Conservation (phyloP, 2,888 invertebrate species). For the Sceliomorpha sp. region DNA sequence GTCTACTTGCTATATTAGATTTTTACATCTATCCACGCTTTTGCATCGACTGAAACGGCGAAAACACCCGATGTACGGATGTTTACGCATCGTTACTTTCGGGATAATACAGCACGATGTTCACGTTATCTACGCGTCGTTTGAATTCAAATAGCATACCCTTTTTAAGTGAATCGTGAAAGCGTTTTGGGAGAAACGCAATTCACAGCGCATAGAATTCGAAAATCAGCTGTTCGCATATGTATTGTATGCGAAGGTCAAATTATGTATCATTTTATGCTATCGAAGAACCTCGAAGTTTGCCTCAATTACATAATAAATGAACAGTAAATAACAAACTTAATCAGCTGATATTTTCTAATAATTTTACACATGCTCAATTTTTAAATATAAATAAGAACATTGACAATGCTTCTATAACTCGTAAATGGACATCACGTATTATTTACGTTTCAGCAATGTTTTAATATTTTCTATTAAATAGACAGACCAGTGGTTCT, state of each 20-base stretch:
- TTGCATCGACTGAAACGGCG: constrained; percentile 27
- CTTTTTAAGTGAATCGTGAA: constrained; percentile 44
- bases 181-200: constrained; percentile 25
- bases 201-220: constrained; percentile 8
- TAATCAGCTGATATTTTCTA: no score
- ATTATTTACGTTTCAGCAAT: no score
- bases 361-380: no score
- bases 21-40: constrained; percentile 49
- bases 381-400: no score
- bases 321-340: no score
- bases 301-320: no score
- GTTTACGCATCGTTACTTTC: constrained; percentile 53
- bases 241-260: constrained; percentile 14
- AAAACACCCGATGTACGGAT: constrained; percentile 27
- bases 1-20: constrained; percentile 53
- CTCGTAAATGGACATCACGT: no score
- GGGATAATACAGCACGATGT: constrained; percentile 40
- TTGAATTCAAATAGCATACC: constrained; percentile 48
- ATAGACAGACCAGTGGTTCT: no score
- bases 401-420: no score
- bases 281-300: no score
- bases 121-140: constrained; percentile 51
- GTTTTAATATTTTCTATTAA: no score
- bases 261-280: no score
- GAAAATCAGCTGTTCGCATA: constrained; percentile 26